phyloP scores from a whole-genome alignment of 2,113 vertebrate species.

The Datnioides undecimradiatus region DNA sequence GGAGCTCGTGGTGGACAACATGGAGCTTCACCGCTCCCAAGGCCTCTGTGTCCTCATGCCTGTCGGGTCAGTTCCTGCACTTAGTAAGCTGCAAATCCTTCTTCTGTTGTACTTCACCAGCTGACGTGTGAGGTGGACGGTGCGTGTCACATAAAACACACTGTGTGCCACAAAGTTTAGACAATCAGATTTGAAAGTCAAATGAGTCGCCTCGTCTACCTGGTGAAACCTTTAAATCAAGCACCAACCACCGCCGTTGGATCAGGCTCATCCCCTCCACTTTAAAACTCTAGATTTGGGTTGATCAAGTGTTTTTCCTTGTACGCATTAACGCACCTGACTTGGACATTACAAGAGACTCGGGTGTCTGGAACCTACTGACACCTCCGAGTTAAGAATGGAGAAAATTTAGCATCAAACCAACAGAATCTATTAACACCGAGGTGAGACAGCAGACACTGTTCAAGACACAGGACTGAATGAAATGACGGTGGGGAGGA shows the following conservation, averaged over 20 bases:
- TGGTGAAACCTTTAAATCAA: background rate
- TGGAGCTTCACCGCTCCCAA: background rate
- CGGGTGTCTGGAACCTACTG: background rate
- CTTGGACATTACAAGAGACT: background rate
- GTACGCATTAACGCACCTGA: background rate
- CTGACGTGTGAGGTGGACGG: background rate
- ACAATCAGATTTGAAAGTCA: conserved; percentile 60
- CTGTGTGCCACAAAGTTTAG: background rate
- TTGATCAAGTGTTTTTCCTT: background rate
- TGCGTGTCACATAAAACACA: background rate
- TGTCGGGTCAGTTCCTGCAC: background rate
- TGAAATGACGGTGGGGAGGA: conserved; percentile 19
- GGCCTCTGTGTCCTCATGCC: background rate
- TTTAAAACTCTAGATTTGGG: background rate
- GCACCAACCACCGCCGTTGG: background rate
- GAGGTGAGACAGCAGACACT: conserved; percentile 18
- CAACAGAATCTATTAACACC: conserved; percentile 35
- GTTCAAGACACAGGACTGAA: conserved; percentile 6
- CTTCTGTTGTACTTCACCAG: background rate
- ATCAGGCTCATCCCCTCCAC: background rate
- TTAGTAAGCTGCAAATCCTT: conserved; percentile 24
- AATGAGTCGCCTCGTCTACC: conserved; percentile 5
- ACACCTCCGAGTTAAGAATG: conserved; percentile 24
- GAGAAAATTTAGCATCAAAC: conserved; percentile 22
- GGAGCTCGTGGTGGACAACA: background rate